Percentiles rank a stretch among this genome's conserved stretches.
phyloP scores from a whole-genome alignment of 2,797 vertebrate genomes.

The Poecilia wingei region DNA sequence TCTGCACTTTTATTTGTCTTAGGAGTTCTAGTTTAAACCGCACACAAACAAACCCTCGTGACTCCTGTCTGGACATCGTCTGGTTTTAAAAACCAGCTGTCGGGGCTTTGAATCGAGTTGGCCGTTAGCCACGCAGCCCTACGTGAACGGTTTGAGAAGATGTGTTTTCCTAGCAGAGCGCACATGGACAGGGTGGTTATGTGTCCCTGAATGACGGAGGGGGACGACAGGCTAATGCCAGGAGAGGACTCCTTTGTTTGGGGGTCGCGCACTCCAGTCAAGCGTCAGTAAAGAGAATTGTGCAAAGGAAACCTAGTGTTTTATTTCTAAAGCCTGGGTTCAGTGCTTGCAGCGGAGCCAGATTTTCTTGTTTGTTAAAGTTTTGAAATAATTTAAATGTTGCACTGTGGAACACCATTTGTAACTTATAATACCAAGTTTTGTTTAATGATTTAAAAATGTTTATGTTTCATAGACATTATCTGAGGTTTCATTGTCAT shows the following conservation, averaged over 20 bases:
- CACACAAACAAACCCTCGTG: constrained; percentile 15
- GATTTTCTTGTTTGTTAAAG: not conserved
- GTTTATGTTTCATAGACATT: not conserved
- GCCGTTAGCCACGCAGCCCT: constrained; percentile 41
- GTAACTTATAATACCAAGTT: not conserved
- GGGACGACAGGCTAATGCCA: constrained; percentile 65
- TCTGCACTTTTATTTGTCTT: not conserved
- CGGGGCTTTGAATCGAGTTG: constrained; percentile 37
- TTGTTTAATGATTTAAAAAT: not conserved
- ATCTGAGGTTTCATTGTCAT: not conserved
- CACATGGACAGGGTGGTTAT: constrained; percentile 50
- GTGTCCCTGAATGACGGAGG: constrained; percentile 61
- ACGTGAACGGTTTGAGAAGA: constrained; percentile 72
- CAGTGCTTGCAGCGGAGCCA: not conserved
- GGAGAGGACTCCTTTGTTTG: constrained; percentile 74
- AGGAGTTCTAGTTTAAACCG: not conserved
- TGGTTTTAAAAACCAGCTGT: constrained; percentile 64
- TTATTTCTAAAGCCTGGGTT: constrained; percentile 24
- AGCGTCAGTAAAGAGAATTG: constrained; percentile 72
- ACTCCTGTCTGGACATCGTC: constrained; percentile 55
- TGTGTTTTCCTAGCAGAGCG: constrained; percentile 65
- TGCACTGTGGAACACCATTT: not conserved
- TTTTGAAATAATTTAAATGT: not conserved
- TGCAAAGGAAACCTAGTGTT: constrained; percentile 37
- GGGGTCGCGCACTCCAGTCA: constrained; percentile 69